Base-by-base conservation (phyloP, 2,113 vertebrate genomes). In the Suricata suricatta region DNA sequence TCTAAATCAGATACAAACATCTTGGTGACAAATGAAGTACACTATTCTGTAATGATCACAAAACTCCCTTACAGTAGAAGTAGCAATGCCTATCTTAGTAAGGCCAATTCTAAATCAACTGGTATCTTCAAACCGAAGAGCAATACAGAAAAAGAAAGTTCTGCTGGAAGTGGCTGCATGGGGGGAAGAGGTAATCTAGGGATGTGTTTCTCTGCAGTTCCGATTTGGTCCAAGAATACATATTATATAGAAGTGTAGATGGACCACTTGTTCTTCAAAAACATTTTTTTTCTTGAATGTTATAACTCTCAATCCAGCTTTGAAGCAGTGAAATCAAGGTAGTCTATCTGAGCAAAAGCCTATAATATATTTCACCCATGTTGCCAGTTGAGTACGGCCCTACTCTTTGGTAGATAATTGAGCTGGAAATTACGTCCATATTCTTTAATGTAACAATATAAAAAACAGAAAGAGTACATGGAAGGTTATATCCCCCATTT, bases 71-170 rank as follows among this genome's bases (percentile, higher is more conserved):
- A 71, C 1, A 76, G 27, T 52, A 27, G 10, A 35, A n/a, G n/a
- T 31, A 44, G 38, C 88, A 69, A 27, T 10, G 9, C 47, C 71
- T 63, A 2, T 64, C 41, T 80, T 64, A 52, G 14, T 41, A 41
- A 41, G 47, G 11, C 41, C 23, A 91, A 68, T 89, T 93, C 79
- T 92, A 41, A 33, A 63, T 63, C 90, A 74, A 88, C 47, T 90
- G 68, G 27, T 57, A 64, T 14, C 57, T 88, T 96, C 82, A 95
- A 79, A 71, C 44, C 57, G 69, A 89, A 92, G 52, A 92, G 17
- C 23, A 72, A 41, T 80, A 15, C 14, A 79, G 81, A 27, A 57
- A 88, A 86, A 91, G 5, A 33, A 86, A 52, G 3, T 77, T 82
- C 69, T 95, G 1, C 3, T n/a, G n/a, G 41, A 84, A 74, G 57